These are phyloP conservation scores for Masticophis lateralis DNA, from an alignment of 2,797 vertebrate genomes.

Conservation along the genomic window DNA sequence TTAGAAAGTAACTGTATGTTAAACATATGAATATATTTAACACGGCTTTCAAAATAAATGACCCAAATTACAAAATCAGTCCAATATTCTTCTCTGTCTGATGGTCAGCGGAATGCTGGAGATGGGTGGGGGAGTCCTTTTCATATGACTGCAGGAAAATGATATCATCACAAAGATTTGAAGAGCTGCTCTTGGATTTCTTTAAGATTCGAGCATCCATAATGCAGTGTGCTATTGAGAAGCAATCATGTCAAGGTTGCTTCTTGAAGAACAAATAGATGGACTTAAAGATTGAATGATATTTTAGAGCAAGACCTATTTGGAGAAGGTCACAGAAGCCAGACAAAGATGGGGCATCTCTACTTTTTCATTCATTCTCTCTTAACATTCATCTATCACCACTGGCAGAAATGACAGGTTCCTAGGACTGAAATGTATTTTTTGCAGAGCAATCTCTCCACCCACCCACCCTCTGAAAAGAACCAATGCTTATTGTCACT, in stretches of 20 bases:
- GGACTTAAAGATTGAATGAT: not conserved
- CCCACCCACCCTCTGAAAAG: not conserved
- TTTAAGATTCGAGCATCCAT: not conserved
- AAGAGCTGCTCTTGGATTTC: not conserved
- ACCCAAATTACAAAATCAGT: not conserved
- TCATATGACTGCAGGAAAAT: not conserved
- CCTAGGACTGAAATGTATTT: not conserved
- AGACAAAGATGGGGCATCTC: not conserved
- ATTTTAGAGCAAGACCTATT: not conserved
- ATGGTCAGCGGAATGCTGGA: not conserved
- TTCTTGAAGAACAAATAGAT: constrained; percentile 7
- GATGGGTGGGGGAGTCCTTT: not conserved
- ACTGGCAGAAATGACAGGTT: constrained; percentile 8
- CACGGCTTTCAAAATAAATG: not conserved
- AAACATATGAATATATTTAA: not conserved
- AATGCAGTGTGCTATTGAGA: not conserved
- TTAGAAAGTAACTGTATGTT: not conserved
- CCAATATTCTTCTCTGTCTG: not conserved
- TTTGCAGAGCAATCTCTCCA: not conserved
- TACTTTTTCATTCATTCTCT: not conserved
- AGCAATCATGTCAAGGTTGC: not conserved
- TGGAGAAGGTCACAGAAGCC: not conserved
- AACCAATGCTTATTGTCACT: not conserved
- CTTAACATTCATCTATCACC: constrained; percentile 10
- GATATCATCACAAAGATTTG: not conserved